Evolutionary conservation across 2,797 vertebrate genomes (phyloP), one percentile per base, ranked within the genome.

Genomic region (Enteromius thamalakanensis): DNA sequence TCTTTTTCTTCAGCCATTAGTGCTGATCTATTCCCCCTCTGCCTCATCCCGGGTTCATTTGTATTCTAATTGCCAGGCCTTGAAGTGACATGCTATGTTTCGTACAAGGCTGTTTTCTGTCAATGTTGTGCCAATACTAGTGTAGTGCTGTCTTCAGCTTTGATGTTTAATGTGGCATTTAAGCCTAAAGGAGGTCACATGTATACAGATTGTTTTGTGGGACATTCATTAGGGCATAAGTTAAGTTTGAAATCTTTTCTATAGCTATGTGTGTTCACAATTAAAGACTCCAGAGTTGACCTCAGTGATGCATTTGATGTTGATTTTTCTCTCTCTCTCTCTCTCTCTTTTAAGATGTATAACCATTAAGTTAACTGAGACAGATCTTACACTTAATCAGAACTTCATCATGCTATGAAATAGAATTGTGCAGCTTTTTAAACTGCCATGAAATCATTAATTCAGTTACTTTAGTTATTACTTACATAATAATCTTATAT

Each of bases 31-130:
- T 87, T 76, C 76, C 80, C 77, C 80, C 72, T 78, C 62, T 62
- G 76, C 80, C 68, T 72, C 53, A 72, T 64, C 76, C 53, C 11
- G 3, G 71, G 53, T 86, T 88, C 84, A 84, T 87, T 88, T 86
- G 85, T 87, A 87, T 88, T 85, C 81, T 87, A 87, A 86, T 87
- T 82, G 80, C 79, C 47, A 69, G 70, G 77, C 76, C 68, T 71
- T 84, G 82, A 84, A 85, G 75, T 86, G 85, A 75, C 84, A 85
- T 71, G 76, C 37, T 29, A 85, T 26, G 29, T 78, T 79, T 76
- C 45, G 76, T 75, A 85, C 79, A 74, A 85, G 86, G 81, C 76
- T 65, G 64, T 81, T 85, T 78, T 49, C 76, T 76, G 69, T 81
- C 78, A 84, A 80, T 82, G 62, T 47, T 29, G 45, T 60, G 72